Conservation (phyloP, 2,888 invertebrate genomes). For the Lepidochitona cinerea region DNA sequence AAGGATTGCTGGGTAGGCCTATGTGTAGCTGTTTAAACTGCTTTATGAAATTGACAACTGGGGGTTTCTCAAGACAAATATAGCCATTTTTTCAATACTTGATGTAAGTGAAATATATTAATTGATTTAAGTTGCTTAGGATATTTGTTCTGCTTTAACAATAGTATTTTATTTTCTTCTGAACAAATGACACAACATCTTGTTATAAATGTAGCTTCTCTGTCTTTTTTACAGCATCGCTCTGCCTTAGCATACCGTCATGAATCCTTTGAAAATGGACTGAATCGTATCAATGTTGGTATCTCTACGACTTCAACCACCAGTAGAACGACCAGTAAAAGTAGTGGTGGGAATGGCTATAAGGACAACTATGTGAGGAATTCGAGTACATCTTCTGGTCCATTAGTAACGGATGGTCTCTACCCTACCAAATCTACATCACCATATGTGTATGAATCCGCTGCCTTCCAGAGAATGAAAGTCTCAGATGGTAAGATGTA, state of each 20-base stretch:
- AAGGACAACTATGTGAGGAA: constrained; percentile 72
- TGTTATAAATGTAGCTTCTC: no score
- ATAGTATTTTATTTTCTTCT: no score
- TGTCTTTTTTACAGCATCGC: constrained; percentile 60
- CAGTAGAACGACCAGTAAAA: constrained; percentile 91
- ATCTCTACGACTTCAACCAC: constrained; percentile 96
- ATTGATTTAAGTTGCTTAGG: no score
- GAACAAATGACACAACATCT: no score
- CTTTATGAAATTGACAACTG: no score
- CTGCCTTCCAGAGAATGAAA: constrained; percentile 39
- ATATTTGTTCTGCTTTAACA: no score
- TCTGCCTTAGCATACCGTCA: constrained; percentile 85
- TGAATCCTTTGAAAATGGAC: constrained; percentile 71
- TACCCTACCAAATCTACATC: constrained; percentile 47
- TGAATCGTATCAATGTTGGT: constrained; percentile 77
- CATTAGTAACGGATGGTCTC: constrained; percentile 40
- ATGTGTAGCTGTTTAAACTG: no score
- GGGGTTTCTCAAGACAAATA: no score
- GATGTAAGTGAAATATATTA: no score
- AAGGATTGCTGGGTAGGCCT: no score
- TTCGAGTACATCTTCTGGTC: constrained; percentile 63
- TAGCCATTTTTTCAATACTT: no score
- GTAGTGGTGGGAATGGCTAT: constrained; percentile 89
- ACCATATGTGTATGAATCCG: constrained; percentile 57
- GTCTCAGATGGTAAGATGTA: constrained; percentile 41